Evolutionary conservation across 2,888 invertebrate species (phyloP).

Genomic region (Drosophila vallismaia): DNA sequence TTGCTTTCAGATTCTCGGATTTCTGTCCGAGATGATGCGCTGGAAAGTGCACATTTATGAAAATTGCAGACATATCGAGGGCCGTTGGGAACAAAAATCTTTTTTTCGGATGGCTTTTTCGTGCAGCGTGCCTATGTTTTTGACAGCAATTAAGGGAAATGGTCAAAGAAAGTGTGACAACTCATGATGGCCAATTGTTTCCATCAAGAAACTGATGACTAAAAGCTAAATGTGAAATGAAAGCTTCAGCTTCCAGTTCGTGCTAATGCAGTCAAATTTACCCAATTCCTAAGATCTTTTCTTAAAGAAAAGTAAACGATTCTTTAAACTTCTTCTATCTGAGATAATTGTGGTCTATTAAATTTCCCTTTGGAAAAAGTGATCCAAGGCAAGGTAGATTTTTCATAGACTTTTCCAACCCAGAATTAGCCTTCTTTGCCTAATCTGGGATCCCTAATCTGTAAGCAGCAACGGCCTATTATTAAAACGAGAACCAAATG

Average conservation of each 20-base stretch:
- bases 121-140: conserved; percentile 50
- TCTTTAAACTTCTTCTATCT: too few species aligned
- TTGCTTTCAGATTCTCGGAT: conserved; percentile 47
- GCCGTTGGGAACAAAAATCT: conserved; percentile 21
- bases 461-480: not conserved
- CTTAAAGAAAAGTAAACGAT: not conserved
- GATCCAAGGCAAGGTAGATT: not conserved
- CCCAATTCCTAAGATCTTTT: not conserved
- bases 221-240: conserved; percentile 4
- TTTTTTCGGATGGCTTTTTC: conserved; percentile 43
- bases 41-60: conserved; percentile 68
- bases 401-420: not conserved
- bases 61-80: conserved; percentile 56
- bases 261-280: conserved; percentile 4
- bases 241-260: conserved; percentile 2
- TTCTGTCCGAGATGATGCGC: conserved; percentile 56
- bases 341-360: too few species aligned
- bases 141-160: conserved; percentile 48
- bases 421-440: not conserved
- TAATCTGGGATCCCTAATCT: not conserved
- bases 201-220: conserved; percentile 29
- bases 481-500: conserved; percentile 26
- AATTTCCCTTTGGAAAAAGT: too few species aligned
- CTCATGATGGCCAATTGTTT: conserved; percentile 39
- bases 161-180: conserved; percentile 56